phyloP scores from a whole-genome alignment of 2,113 vertebrate genomes.

The Carlito syrichta region DNA sequence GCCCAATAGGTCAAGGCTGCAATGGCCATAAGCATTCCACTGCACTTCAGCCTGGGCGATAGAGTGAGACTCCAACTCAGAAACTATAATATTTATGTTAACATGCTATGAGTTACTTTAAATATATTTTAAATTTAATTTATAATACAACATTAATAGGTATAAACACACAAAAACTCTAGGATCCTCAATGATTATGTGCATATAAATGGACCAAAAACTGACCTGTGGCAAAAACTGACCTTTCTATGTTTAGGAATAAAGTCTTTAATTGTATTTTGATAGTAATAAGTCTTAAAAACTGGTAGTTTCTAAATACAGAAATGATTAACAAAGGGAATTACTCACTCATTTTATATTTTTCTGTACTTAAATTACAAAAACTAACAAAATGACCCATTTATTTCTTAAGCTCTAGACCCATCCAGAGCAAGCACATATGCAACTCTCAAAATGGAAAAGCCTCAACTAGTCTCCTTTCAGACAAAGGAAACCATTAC shows the following conservation, averaged over 20 bases:
- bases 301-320: not conserved
- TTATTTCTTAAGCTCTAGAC: not conserved
- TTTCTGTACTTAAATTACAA: not conserved
- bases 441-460: not conserved
- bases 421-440: not conserved
- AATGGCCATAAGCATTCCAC: too few species aligned
- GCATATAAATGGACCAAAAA: not conserved
- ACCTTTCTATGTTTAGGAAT: not conserved
- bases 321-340: not conserved
- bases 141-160: not conserved
- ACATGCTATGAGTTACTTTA: not conserved
- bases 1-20: too few species aligned
- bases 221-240: not conserved
- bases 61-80: too few species aligned
- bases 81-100: too few species aligned
- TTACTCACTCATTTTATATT: not conserved
- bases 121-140: not conserved
- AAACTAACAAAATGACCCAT: not conserved
- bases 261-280: not conserved
- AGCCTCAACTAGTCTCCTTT: not conserved
- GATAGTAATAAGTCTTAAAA: not conserved
- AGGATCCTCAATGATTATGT: not conserved
- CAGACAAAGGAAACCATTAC: not conserved
- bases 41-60: too few species aligned
- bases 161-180: not conserved